Evolutionary conservation across 1,140 invertebrate species (phyloP), one percentile per base, ranked within the genome.

Genomic region (Sminthurides bifidus): DNA sequence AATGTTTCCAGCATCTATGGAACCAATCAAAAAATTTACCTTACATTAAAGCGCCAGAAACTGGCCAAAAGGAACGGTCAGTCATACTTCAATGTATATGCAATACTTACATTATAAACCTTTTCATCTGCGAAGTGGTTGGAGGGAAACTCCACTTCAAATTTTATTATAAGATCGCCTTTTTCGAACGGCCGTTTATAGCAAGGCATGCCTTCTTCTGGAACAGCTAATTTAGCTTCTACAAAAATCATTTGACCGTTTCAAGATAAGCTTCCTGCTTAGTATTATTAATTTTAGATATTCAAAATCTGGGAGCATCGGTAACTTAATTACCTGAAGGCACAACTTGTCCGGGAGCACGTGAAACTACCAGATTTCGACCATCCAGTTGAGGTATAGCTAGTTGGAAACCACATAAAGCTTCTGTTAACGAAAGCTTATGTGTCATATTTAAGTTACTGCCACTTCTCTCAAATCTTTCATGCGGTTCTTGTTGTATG

Each of bases 201-300:
- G 8, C 78, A 73, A 0, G 92, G 92, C 92, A 96, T 96, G 4
- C 92, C 92, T 73, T 93, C 88, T 24, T 80, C 81, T 54, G 77
- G 73, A 38, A 96, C 77, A 58, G 81, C 27, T 44, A n/a, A n/a
- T n/a, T n/a, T n/a, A n/a, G n/a, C n/a, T n/a, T n/a, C n/a, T n/a
- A n/a, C n/a, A n/a, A n/a, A n/a, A n/a, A n/a, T n/a, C n/a, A n/a
- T n/a, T n/a, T n/a, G n/a, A n/a, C n/a, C n/a, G n/a, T n/a, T n/a
- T n/a, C n/a, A n/a, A n/a, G n/a, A n/a, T n/a, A n/a, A n/a, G n/a
- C n/a, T n/a, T n/a, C n/a, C n/a, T n/a, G n/a, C n/a, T n/a, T n/a
- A n/a, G n/a, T n/a, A n/a, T n/a, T n/a, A n/a, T n/a, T n/a, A n/a
- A n/a, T n/a, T n/a, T n/a, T n/a, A n/a, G n/a, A n/a, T n/a, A n/a